Conservation (phyloP, 2,888 invertebrate genomes). For the Cheilosia scutellata region DNA sequence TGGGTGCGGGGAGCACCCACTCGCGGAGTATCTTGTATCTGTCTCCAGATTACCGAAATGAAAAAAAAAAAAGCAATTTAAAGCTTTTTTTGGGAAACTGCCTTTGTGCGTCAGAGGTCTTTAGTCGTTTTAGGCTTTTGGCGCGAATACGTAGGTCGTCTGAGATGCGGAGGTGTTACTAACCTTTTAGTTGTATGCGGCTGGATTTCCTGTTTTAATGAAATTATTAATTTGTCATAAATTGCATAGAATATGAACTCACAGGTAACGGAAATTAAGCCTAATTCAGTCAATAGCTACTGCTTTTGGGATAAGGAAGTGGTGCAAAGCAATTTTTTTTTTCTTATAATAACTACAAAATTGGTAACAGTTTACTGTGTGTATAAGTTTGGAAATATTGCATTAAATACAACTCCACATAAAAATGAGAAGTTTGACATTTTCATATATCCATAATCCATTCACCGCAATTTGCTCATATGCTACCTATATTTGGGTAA, state of each 20-base stretch:
- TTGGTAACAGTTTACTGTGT: too few species aligned
- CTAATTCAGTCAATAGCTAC: neutral
- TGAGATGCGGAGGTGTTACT: conserved; percentile 23
- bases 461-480: too few species aligned
- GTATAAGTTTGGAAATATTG: too few species aligned
- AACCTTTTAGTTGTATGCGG: neutral
- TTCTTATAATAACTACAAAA: too few species aligned
- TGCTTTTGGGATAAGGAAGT: too few species aligned
- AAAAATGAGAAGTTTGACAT: too few species aligned
- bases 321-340: too few species aligned
- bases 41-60: conserved; percentile 35
- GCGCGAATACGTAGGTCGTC: conserved; percentile 34
- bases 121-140: conserved; percentile 4
- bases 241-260: too few species aligned
- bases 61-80: conserved; percentile 1
- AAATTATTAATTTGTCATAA: neutral
- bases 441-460: too few species aligned
- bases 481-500: too few species aligned
- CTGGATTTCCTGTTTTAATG: neutral
- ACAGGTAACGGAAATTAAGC: neutral
- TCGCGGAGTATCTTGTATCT: conserved; percentile 23
- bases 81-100: conserved; percentile 24
- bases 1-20: conserved; percentile 29
- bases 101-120: conserved; percentile 29
- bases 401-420: too few species aligned